Evolutionary conservation across 2,113 vertebrate genomes (phyloP).

Genomic region (human): GRCh38 chr3:138319501-138320000

Average conservation of each 20-base stretch:
- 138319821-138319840: neutral
- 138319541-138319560: conserved; percentile 96
- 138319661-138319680: neutral
- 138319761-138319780: neutral
- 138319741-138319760: neutral
- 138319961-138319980: neutral
- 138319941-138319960: neutral
- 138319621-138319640: neutral
- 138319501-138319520: conserved; percentile 91
- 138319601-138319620: neutral
- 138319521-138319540: conserved; percentile 93
- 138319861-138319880: neutral
- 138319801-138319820: neutral
- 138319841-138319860: neutral
- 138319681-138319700: neutral
- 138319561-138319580: conserved; percentile 93
- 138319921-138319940: neutral
- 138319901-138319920: neutral
- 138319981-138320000: neutral
- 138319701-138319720: too few species aligned
- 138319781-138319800: neutral
- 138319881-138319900: neutral
- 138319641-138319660: neutral
- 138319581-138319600: conserved; percentile 82
- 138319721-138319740: neutral